Base-by-base conservation (phyloP, 2,888 invertebrate genomes). In the Tiliacea aurago region DNA sequence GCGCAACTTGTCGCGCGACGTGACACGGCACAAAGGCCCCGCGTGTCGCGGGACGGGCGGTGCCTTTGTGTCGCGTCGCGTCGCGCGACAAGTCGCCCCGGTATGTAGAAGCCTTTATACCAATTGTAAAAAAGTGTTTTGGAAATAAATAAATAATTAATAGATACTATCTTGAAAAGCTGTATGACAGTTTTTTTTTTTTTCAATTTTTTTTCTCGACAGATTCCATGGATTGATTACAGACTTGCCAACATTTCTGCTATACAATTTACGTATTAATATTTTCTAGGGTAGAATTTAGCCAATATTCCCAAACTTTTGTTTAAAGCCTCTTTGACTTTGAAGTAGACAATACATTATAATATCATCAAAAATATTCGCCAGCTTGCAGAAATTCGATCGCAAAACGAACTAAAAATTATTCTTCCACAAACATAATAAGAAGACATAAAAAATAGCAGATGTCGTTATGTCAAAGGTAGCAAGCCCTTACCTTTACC, bases 391-490 rank as follows among this genome's bases (percentile, higher is more conserved):
- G 1, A 58, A 58, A 64, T 33, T 10, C n/a, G n/a, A 13, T 15
- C 9, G 67, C 64, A 56, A 76, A 66, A 47, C 55, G 11, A 2
- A 11, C 49, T 53, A 69, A 71, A 75, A 65, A 66, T 51, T 64
- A 76, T 78, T 76, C 49, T 70, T 77, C n/a, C 37, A 43, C 62
- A 72, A 62, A 87, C 85, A 65, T 85, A 87, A 84, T 80, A 87
- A 80, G 76, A 78, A 73, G 64, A 72, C 58, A 72, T 74, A 83
- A 79, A 83, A 86, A 84, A 85, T 86, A 83, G 91, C 94, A 94
- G 93, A 93, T 94, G 94, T 89, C 88, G 71, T 84, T 73, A 82
- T 83, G 85, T 90, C 87, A 88, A 90, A 89, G 87, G 88, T 85
- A 89, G 84, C 81, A 82, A 82, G 87, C 91, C 92, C 91, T 91